Percentiles rank a stretch among this genome's conserved stretches.
Conservation (phyloP, 2,888 invertebrate species). For the Onthophagus sagittarius region DNA sequence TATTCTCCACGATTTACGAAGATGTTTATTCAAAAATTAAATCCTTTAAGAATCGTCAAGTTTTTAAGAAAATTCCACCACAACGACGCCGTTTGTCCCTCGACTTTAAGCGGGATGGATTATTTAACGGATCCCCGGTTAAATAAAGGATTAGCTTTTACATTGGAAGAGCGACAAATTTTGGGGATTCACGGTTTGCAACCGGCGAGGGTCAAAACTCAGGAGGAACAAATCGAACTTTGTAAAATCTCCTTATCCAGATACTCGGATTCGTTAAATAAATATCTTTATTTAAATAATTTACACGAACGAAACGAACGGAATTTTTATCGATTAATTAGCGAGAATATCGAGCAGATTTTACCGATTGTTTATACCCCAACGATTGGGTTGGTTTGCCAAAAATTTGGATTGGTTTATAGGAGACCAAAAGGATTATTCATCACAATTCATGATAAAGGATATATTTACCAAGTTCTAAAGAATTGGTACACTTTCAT, state of each 20-base stretch:
- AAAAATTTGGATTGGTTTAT: constrained; percentile 93
- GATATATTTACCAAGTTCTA: constrained; percentile 86
- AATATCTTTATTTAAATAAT: constrained; percentile 93
- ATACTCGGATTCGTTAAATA: constrained; percentile 89
- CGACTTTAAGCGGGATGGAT: constrained; percentile 82
- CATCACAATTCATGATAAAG: constrained; percentile 92
- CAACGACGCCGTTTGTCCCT: constrained; percentile 71
- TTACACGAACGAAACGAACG: constrained; percentile 95
- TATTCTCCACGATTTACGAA: too few relatives aligned
- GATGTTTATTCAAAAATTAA: background rate
- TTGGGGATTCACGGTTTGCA: constrained; percentile 95
- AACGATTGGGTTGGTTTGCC: constrained; percentile 95
- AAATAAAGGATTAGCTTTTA: constrained; percentile 95
- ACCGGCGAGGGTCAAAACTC: constrained; percentile 91
- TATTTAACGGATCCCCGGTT: constrained; percentile 82
- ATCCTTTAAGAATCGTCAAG: background rate
- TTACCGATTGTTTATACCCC: constrained; percentile 99
- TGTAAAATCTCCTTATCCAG: constrained; percentile 88
- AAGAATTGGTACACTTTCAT: constrained; percentile 74
- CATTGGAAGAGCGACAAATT: constrained; percentile 92
- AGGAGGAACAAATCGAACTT: constrained; percentile 88
- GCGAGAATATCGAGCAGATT: constrained; percentile 88
- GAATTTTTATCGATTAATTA: constrained; percentile 87
- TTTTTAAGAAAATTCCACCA: background rate
- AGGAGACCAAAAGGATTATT: constrained; percentile 92